phyloP scores from a whole-genome alignment of 92 coral and sea anemone genomes.

The Zoanthus gigantus region DNA sequence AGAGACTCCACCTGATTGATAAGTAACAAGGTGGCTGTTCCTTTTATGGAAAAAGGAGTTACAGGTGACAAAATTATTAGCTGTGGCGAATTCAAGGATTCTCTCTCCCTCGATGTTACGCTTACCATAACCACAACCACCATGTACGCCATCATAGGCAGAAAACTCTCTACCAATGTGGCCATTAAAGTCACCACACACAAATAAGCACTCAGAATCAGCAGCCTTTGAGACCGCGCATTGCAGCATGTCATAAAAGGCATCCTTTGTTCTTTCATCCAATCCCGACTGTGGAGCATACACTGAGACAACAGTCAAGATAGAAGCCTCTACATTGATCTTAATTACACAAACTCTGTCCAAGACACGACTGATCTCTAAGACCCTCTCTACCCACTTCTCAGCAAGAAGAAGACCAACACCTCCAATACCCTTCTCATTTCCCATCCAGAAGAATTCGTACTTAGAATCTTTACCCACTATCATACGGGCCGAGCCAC shows the following conservation, averaged over 20 bases:
- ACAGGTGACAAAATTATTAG: too few relatives aligned
- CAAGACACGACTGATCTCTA: slow-evolving; percentile 25
- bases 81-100: too few relatives aligned
- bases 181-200: slow-evolving; percentile 38
- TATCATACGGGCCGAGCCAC: slow-evolving; percentile 38
- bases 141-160: too few relatives aligned
- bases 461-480: slow-evolving; percentile 36
- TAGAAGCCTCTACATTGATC: slow-evolving; percentile 25
- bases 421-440: slow-evolving; percentile 37
- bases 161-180: too few relatives aligned
- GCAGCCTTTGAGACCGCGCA: slow-evolving; percentile 14
- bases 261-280: slow-evolving; percentile 33
- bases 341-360: slow-evolving; percentile 33
- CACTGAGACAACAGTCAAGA: slow-evolving; percentile 31
- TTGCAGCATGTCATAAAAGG: slow-evolving; percentile 40
- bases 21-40: too few relatives aligned
- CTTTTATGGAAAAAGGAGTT: too few relatives aligned
- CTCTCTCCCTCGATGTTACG: too few relatives aligned
- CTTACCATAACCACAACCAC: too few relatives aligned
- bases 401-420: slow-evolving; percentile 49
- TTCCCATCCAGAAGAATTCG: slow-evolving; percentile 55
- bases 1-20: too few relatives aligned
- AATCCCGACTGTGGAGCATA: slow-evolving; percentile 55
- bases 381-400: slow-evolving; percentile 41
- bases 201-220: slow-evolving; percentile 37